phyloP scores from a whole-genome alignment of 2,888 invertebrate genomes.

The Xanthia togata region DNA sequence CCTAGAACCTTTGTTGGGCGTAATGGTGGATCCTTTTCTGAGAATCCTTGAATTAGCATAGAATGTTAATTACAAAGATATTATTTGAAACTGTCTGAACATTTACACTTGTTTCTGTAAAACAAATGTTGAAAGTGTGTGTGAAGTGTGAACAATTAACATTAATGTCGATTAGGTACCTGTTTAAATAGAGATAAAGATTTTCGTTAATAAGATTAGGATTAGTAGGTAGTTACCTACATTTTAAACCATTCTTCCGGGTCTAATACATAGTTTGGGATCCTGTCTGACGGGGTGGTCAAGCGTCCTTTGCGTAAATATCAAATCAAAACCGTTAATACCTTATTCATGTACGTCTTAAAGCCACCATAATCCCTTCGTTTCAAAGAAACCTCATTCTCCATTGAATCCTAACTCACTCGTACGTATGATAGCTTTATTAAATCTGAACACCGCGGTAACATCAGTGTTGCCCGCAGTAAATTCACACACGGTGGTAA shows the following conservation, averaged over 20 bases:
- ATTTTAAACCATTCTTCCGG: neutral
- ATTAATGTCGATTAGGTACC: neutral
- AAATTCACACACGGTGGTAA: slow-evolving; percentile 59
- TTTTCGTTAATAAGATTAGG: neutral
- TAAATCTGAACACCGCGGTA: slow-evolving; percentile 44
- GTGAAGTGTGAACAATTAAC: neutral
- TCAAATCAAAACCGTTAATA: slow-evolving; percentile 13
- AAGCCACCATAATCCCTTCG: slow-evolving; percentile 24
- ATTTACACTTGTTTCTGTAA: neutral
- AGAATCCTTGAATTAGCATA: slow-evolving; percentile 44
- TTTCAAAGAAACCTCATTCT: slow-evolving; percentile 25
- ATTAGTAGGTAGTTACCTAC: neutral
- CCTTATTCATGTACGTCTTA: slow-evolving; percentile 14
- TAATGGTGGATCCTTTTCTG: slow-evolving; percentile 33
- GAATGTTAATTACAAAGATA: slow-evolving; percentile 31
- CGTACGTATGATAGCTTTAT: slow-evolving; percentile 50
- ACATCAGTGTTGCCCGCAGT: slow-evolving; percentile 40
- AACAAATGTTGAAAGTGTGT: neutral
- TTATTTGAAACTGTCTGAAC: slow-evolving; percentile 33
- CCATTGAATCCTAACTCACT: slow-evolving; percentile 40
- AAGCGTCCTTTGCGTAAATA: neutral
- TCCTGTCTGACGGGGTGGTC: neutral
- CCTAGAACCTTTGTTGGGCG: slow-evolving; percentile 37
- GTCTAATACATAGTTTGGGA: neutral
- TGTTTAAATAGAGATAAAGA: too few relatives aligned